Evolutionary conservation across 2,113 vertebrate genomes (phyloP).

Genomic region (Hypomesus transpacificus): DNA sequence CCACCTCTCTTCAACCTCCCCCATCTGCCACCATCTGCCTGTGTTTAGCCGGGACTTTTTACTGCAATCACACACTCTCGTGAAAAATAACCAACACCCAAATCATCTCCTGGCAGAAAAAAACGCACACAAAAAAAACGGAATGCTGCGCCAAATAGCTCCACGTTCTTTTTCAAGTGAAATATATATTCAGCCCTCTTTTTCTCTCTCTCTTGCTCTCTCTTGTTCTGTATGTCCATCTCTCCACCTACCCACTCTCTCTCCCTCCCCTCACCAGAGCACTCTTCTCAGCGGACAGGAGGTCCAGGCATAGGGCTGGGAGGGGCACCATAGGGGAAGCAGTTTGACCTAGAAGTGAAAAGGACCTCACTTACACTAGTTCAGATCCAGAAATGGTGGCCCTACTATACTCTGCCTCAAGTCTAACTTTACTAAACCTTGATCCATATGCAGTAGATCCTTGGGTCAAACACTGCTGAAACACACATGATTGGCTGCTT

Average conservation of each 20-base stretch:
- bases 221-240: background rate
- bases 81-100: slow-evolving; percentile 99
- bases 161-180: slow-evolving; percentile 87
- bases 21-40: slow-evolving; percentile 99
- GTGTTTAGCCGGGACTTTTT: slow-evolving; percentile 98
- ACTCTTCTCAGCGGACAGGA: slow-evolving; percentile 10
- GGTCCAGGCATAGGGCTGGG: background rate
- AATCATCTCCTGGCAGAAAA: slow-evolving; percentile 96
- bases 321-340: too few relatives aligned
- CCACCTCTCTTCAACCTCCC: slow-evolving; percentile 99
- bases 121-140: slow-evolving; percentile 78
- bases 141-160: slow-evolving; percentile 94
- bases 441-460: too few relatives aligned
- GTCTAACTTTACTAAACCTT: too few relatives aligned
- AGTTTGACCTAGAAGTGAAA: too few relatives aligned
- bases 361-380: too few relatives aligned
- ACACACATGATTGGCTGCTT: too few relatives aligned
- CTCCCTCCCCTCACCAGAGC: slow-evolving; percentile 51
- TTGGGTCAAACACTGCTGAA: too few relatives aligned
- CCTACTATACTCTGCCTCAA: too few relatives aligned
- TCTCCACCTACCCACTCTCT: slow-evolving; percentile 11
- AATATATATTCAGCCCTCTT: slow-evolving; percentile 49
- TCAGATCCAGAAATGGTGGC: too few relatives aligned
- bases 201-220: slow-evolving; percentile 12
- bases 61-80: slow-evolving; percentile 96